Evolutionary conservation across 2,888 invertebrate species (phyloP).

Genomic region (Coelopa pilipes): DNA sequence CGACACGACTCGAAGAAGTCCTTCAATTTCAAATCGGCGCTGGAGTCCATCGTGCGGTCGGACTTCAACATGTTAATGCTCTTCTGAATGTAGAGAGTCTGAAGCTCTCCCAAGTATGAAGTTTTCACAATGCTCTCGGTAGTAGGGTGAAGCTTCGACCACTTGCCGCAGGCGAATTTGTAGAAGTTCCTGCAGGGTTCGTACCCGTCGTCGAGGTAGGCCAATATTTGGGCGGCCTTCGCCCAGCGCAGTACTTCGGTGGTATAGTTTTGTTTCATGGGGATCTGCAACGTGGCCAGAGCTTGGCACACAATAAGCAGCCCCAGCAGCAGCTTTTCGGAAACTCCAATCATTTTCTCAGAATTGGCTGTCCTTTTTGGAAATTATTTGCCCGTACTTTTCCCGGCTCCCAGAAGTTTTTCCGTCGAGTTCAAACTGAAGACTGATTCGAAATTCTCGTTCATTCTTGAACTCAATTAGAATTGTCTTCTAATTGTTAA

Average conservation of each 20-base stretch:
- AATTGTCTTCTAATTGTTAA: constrained; percentile 1
- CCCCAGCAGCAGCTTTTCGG: neutral
- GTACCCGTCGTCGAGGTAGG: constrained; percentile 53
- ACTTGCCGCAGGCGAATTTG: constrained; percentile 62
- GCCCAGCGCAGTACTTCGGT: constrained; percentile 56
- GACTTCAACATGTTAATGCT: constrained; percentile 56
- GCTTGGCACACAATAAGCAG: constrained; percentile 26
- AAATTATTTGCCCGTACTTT: too few relatives aligned
- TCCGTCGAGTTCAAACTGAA: constrained; percentile 9
- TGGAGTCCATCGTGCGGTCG: constrained; percentile 47
- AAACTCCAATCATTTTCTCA: neutral
- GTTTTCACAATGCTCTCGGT: constrained; percentile 47
- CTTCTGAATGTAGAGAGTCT: constrained; percentile 56
- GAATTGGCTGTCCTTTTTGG: neutral
- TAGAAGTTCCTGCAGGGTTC: constrained; percentile 59
- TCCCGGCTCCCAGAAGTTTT: constrained; percentile 5
- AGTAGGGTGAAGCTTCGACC: constrained; percentile 57
- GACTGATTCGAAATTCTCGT: constrained; percentile 15
- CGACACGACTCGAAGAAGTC: constrained; percentile 58
- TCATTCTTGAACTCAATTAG: constrained; percentile 12
- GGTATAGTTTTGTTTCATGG: constrained; percentile 53
- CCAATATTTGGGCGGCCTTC: constrained; percentile 58
- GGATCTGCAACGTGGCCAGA: constrained; percentile 11
- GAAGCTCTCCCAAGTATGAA: constrained; percentile 56
- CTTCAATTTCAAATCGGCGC: constrained; percentile 56